phyloP scores from a whole-genome alignment of 2,797 vertebrate species.

The Neoniphon sammara region DNA sequence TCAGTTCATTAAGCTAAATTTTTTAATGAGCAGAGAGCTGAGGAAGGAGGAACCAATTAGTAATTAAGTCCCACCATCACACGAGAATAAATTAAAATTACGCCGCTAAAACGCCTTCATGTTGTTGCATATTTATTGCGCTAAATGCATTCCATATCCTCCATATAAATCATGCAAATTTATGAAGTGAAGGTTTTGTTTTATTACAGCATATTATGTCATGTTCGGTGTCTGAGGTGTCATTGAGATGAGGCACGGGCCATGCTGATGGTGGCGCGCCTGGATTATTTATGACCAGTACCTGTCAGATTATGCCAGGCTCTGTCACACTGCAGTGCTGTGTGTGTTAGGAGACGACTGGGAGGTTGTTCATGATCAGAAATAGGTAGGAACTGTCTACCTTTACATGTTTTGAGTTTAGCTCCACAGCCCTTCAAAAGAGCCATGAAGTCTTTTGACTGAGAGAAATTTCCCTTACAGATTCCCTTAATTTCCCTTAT shows the following conservation, averaged over 20 bases:
- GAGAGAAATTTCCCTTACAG: too few species aligned
- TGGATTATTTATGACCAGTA: constrained; percentile 77
- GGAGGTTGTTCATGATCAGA: constrained; percentile 20
- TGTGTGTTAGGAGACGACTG: constrained; percentile 4
- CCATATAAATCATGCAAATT: constrained; percentile 81
- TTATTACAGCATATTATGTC: constrained; percentile 82
- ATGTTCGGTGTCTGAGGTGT: constrained; percentile 78
- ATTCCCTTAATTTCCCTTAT: too few species aligned
- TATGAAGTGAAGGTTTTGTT: constrained; percentile 81
- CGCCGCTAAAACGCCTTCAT: constrained; percentile 66
- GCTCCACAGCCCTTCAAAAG: too few species aligned
- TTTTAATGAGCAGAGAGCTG: constrained; percentile 72
- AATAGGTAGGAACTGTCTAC: too few species aligned
- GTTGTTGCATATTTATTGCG: constrained; percentile 81
- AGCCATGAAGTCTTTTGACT: too few species aligned
- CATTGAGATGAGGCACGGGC: constrained; percentile 67
- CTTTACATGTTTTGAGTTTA: too few species aligned
- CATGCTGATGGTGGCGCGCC: constrained; percentile 46
- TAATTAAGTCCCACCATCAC: constrained; percentile 71
- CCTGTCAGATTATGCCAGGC: constrained; percentile 64
- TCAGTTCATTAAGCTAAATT: constrained; percentile 81
- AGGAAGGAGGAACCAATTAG: constrained; percentile 72
- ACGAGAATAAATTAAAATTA: constrained; percentile 71
- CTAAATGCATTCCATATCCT: constrained; percentile 69
- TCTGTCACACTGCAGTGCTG: constrained; percentile 36